Percentiles rank a stretch among this genome's conserved stretches.
Evolutionary conservation across 2,797 vertebrate species (phyloP).

Genomic region (Rhinogobio ventralis): DNA sequence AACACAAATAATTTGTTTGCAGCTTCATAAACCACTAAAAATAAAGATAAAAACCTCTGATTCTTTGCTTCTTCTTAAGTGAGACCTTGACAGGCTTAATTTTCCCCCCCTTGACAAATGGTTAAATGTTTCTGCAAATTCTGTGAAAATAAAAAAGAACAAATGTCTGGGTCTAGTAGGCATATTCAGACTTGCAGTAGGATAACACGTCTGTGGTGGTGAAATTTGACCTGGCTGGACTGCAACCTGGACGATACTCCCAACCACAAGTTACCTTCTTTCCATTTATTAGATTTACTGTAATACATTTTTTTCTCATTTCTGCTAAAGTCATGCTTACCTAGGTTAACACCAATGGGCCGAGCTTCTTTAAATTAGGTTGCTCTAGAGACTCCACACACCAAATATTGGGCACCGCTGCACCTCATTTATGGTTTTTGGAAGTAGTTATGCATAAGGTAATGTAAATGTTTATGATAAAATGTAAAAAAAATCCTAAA

Average conservation of each 20-base stretch:
- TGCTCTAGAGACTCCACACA: conserved; percentile 22
- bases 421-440: conserved; percentile 29
- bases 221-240: conserved; percentile 57
- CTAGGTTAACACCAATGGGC: conserved; percentile 50
- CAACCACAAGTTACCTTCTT: conserved; percentile 42
- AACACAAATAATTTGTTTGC: conserved; percentile 4
- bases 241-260: conserved; percentile 38
- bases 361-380: conserved; percentile 14
- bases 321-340: conserved; percentile 26
- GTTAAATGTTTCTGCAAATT: conserved; percentile 73
- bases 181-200: conserved; percentile 49
- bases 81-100: conserved; percentile 48
- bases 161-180: conserved; percentile 62
- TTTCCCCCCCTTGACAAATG: conserved; percentile 64
- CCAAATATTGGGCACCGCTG: conserved; percentile 30
- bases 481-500: neutral
- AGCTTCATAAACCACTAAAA: conserved; percentile 71
- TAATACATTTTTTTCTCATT: conserved; percentile 53
- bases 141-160: conserved; percentile 68
- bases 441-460: conserved; percentile 20
- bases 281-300: conserved; percentile 63
- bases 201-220: conserved; percentile 62
- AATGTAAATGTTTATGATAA: conserved; percentile 30
- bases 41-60: conserved; percentile 34
- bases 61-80: conserved; percentile 74